phyloP scores from a whole-genome alignment of 2,888 invertebrate genomes.

The Dendrolimus pini region DNA sequence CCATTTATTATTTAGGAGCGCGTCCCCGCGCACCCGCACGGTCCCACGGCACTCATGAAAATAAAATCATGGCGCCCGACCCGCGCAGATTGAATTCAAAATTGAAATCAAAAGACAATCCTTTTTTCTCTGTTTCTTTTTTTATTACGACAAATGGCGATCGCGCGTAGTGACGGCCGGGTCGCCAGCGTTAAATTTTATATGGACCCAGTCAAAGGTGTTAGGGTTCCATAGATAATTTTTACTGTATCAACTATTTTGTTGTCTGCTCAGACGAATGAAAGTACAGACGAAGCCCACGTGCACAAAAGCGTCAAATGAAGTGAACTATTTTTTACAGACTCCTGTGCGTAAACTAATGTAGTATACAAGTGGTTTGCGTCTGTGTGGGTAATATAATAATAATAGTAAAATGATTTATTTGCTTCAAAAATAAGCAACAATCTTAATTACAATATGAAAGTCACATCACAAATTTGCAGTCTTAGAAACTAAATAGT shows the following conservation, averaged over 20 bases:
- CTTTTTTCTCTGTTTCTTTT: conserved; percentile 47
- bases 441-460: too few relatives aligned
- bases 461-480: too few relatives aligned
- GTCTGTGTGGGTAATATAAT: too few relatives aligned
- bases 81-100: conserved; percentile 71
- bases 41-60: conserved; percentile 69
- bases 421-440: too few relatives aligned
- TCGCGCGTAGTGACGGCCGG: conserved; percentile 37
- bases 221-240: conserved; percentile 20
- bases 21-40: conserved; percentile 31
- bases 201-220: conserved; percentile 38
- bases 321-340: too few relatives aligned
- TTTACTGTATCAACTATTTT: not conserved
- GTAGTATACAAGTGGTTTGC: too few relatives aligned
- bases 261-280: too few relatives aligned
- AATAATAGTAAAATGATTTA: too few relatives aligned
- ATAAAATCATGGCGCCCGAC: conserved; percentile 71
- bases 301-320: too few relatives aligned
- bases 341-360: too few relatives aligned
- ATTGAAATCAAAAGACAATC: conserved; percentile 73
- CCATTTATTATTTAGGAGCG: conserved; percentile 56
- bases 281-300: too few relatives aligned
- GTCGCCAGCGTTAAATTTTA: conserved; percentile 60
- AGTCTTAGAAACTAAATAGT: too few relatives aligned
- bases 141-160: conserved; percentile 61